Evolutionary conservation across 2,113 vertebrate genomes (phyloP), one percentile per base, ranked within the genome.

Genomic region (Odobenus rosmarus): DNA sequence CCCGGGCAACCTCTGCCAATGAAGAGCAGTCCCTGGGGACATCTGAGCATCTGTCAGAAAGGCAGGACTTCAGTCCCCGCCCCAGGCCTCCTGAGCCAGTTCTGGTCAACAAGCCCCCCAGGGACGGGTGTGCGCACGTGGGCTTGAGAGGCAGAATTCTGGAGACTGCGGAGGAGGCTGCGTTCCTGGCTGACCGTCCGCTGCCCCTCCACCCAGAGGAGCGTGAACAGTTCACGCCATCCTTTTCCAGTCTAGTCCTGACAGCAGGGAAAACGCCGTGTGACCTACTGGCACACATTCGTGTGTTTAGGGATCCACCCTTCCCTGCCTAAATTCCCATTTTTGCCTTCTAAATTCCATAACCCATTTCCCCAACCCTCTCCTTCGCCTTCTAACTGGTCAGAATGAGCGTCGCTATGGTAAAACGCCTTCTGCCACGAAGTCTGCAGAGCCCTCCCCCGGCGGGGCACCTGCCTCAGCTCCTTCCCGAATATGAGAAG

Each of bases 401-500:
- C 72, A 24, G 72, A 24, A 82, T 1, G 3, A 11, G 31, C 15
- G 26, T 11, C 7, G 1, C 18, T 7, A 49, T 2, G 5, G 62
- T 1, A 24, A 87, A 62, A 0, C 1, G 0, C 33, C 46, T 16
- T 31, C 42, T 23, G 21, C 83, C 28, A n/a, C 16, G 0, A 39
- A 23, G 24, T 7, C 23, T 24, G 15, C 15, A 51, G 64, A 61
- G 24, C 39, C 42, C 19, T 10, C 53, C 77, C 76, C 59, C 18
- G 10, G 4, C 24, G 55, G 84, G 71, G 11, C 16, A 7, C 97
- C 87, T 98, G 99, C 99, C 99, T 99, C 51, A 99, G 98, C 96
- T 99, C 99, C 97, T 99, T 99, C 82, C 99, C 99, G 96, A 99
- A 99, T 57, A 99, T 97, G 71, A 99, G 99, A 1, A 99, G 99